Conservation (phyloP, 1,140 invertebrate species). For the Drosophila serrata region DNA sequence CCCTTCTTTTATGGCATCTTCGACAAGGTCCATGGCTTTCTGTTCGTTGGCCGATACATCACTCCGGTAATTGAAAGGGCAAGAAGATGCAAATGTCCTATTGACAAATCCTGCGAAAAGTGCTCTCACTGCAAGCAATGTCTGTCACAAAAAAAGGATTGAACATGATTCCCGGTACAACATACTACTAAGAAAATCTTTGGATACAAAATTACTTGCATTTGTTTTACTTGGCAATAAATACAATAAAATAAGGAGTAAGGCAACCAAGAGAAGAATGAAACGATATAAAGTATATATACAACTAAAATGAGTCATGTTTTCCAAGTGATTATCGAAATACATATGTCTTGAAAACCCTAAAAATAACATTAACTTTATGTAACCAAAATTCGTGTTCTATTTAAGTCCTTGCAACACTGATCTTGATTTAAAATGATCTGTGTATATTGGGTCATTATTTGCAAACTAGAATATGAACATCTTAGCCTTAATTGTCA, state of each 20-base stretch:
- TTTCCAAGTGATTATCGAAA: no score
- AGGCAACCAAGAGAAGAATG: background rate
- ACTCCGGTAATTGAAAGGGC: background rate
- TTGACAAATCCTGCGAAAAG: background rate
- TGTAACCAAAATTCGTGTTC: background rate
- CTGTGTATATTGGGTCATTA: no score
- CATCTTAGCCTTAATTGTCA: conserved; percentile 6
- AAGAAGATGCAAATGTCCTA: background rate
- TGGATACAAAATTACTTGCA: background rate
- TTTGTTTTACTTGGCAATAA: background rate
- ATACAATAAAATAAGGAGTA: background rate
- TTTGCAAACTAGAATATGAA: background rate
- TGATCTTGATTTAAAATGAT: no score
- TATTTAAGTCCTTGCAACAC: no score
- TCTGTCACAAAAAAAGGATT: background rate
- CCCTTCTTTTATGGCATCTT: conserved; percentile 60
- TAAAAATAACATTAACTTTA: background rate
- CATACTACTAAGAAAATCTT: background rate
- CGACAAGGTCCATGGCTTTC: conserved; percentile 37
- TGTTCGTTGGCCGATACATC: conserved; percentile 40
- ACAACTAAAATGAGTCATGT: no score
- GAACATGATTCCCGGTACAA: background rate
- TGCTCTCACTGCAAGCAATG: background rate
- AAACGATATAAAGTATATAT: background rate
- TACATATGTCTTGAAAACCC: no score